These are phyloP conservation scores for Lasius fuliginosus DNA, from an alignment of 2,888 invertebrate species.

Conservation along the genomic window DNA sequence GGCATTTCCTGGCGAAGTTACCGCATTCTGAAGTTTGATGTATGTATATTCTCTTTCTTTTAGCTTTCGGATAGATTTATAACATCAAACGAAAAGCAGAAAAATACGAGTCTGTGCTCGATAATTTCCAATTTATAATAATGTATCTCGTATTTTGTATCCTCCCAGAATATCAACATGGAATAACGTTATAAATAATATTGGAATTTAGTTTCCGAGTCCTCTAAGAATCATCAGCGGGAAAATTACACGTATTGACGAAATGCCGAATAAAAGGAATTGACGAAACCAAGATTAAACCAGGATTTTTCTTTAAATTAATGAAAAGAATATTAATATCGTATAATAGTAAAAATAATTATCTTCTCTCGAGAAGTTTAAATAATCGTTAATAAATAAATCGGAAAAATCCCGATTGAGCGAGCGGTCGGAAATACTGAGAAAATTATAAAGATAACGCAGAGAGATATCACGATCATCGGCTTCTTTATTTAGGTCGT, in stretches of 20 bases:
- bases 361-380: background rate
- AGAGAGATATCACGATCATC: constrained; percentile 13
- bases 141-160: background rate
- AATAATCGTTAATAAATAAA: constrained; percentile 4
- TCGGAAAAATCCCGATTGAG: background rate
- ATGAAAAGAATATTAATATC: background rate
- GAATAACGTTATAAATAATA: background rate
- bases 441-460: background rate
- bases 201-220: background rate
- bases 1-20: background rate
- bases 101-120: no score
- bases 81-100: background rate
- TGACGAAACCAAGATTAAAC: background rate
- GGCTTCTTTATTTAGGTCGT: background rate
- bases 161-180: background rate
- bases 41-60: background rate
- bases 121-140: background rate
- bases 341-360: background rate
- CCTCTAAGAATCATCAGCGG: background rate
- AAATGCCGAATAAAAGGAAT: background rate
- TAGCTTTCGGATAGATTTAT: background rate
- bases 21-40: background rate
- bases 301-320: background rate
- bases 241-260: background rate
- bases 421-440: background rate